phyloP scores from a whole-genome alignment of 2,888 invertebrate genomes.

The Muschampia plurimacula region DNA sequence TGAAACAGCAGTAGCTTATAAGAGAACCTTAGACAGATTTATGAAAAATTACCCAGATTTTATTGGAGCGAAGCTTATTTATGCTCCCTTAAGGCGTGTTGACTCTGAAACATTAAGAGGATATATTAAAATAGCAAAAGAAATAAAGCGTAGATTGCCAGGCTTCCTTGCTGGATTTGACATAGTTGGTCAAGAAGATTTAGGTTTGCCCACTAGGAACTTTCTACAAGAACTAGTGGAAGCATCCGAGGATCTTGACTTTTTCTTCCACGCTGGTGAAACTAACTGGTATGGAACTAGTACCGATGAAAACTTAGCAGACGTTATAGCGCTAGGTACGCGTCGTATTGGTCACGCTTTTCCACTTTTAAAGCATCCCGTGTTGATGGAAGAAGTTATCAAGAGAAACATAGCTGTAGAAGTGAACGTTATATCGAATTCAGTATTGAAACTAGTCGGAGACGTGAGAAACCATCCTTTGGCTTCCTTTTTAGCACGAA shows the following conservation, averaged over 20 bases:
- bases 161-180: slow-evolving; percentile 92
- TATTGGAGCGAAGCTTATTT: slow-evolving; percentile 89
- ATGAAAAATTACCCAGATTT: slow-evolving; percentile 87
- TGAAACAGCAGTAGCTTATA: slow-evolving; percentile 85
- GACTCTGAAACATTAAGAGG: slow-evolving; percentile 65
- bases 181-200: slow-evolving; percentile 93
- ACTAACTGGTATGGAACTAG: slow-evolving; percentile 89
- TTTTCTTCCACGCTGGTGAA: slow-evolving; percentile 93
- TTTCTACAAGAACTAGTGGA: slow-evolving; percentile 84
- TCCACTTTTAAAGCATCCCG: slow-evolving; percentile 90
- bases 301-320: slow-evolving; percentile 90
- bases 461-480: slow-evolving; percentile 93
- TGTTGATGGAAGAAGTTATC: slow-evolving; percentile 85
- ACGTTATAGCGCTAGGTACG: slow-evolving; percentile 90
- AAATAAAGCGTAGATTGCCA: slow-evolving; percentile 84
- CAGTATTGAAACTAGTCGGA: slow-evolving; percentile 88
- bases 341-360: slow-evolving; percentile 93
- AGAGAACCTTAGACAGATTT: slow-evolving; percentile 85
- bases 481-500: slow-evolving; percentile 86
- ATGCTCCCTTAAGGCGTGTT: slow-evolving; percentile 86
- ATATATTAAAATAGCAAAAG: slow-evolving; percentile 75
- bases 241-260: slow-evolving; percentile 82
- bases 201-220: slow-evolving; percentile 86
- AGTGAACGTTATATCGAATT: slow-evolving; percentile 92
- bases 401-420: slow-evolving; percentile 89